Evolutionary conservation across 2,113 vertebrate genomes (phyloP).

Genomic region (Labrus mixtus): DNA sequence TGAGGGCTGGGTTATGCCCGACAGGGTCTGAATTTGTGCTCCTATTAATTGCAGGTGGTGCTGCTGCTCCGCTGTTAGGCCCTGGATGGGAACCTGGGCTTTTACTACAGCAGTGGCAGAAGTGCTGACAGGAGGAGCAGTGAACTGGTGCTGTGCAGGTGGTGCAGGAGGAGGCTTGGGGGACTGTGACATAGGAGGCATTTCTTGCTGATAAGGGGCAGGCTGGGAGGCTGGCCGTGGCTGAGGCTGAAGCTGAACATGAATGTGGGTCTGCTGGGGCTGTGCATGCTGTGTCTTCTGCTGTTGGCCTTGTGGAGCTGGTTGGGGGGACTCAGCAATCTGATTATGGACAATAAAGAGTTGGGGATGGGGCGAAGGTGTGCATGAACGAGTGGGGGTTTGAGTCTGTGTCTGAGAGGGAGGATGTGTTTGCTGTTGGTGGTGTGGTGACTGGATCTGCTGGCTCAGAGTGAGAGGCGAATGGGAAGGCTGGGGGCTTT

Average conservation of each 20-base stretch:
- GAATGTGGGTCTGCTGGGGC: constrained; percentile 72
- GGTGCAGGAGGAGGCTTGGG: constrained; percentile 77
- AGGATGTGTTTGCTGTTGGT: constrained; percentile 84
- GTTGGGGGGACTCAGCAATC: constrained; percentile 81
- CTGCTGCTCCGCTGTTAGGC: constrained; percentile 86
- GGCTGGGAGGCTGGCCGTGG: constrained; percentile 73
- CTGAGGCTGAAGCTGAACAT: constrained; percentile 77
- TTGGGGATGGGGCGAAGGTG: constrained; percentile 84
- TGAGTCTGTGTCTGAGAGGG: constrained; percentile 86
- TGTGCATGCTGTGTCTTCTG: constrained; percentile 70
- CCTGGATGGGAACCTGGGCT: constrained; percentile 79
- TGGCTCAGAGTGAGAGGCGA: constrained; percentile 87
- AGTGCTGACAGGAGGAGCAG: constrained; percentile 57
- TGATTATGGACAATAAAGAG: constrained; percentile 90
- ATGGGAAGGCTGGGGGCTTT: constrained; percentile 84
- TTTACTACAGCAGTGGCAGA: constrained; percentile 74
- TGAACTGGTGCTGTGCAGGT: constrained; percentile 85
- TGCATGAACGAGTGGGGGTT: constrained; percentile 88
- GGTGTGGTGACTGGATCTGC: constrained; percentile 87
- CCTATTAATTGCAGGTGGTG: constrained; percentile 89
- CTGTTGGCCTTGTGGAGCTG: constrained; percentile 56
- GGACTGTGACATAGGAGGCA: constrained; percentile 79
- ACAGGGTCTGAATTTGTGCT: constrained; percentile 86
- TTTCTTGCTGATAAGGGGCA: constrained; percentile 76
- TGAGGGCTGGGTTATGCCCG: constrained; percentile 82